These are phyloP conservation scores for Napeogenes sylphis DNA, from an alignment of 2,888 invertebrate species.

Conservation along the genomic window DNA sequence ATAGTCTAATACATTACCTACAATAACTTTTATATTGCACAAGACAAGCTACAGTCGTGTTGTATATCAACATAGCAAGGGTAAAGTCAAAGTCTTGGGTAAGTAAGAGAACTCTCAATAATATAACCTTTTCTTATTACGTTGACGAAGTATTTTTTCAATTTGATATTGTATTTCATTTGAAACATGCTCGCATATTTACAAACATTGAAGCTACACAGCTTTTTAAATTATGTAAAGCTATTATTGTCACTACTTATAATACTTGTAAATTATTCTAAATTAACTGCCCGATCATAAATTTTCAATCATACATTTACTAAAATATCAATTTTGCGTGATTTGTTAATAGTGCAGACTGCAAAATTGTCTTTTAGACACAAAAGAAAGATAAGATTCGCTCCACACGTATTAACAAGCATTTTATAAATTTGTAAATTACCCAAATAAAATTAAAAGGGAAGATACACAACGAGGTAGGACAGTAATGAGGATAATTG, in stretches of 20 bases:
- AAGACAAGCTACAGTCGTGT: no score
- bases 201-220: no score
- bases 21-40: no score
- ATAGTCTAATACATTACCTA: no score
- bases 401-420: conserved; percentile 2
- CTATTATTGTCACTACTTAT: conserved; percentile 24
- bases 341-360: no score
- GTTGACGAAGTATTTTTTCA: no score
- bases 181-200: no score
- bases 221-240: conserved; percentile 9
- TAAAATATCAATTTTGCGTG: background rate
- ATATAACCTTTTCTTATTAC: no score
- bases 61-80: no score
- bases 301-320: background rate
- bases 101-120: no score
- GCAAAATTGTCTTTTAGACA: conserved; percentile 3
- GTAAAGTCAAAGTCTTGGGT: no score
- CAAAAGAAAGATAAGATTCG: background rate
- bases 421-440: background rate
- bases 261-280: conserved; percentile 16
- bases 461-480: conserved; percentile 26
- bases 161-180: no score
- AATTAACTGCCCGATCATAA: background rate
- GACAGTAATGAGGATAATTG: conserved; percentile 16
- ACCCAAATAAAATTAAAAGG: conserved; percentile 5